Evolutionary conservation across 1,140 invertebrate genomes (phyloP).

Genomic region (Zelostemma sp.): DNA sequence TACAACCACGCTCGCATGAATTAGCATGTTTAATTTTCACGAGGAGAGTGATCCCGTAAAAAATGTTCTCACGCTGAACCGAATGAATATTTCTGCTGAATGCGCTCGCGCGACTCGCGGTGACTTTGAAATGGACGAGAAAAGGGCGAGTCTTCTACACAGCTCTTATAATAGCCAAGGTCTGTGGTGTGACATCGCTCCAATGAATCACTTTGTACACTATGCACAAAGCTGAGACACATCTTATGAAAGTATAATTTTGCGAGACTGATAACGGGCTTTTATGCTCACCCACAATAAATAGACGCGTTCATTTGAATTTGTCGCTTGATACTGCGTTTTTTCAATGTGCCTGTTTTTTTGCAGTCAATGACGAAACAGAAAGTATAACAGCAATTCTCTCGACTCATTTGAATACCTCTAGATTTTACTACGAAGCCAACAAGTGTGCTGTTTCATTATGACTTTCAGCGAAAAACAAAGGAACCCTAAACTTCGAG

Average conservation of each 20-base stretch:
- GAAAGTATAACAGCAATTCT: too few species aligned
- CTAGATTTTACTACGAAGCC: too few species aligned
- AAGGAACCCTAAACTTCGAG: too few species aligned
- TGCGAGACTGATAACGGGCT: not conserved
- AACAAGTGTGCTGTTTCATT: too few species aligned
- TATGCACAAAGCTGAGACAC: not conserved
- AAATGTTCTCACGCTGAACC: conserved; percentile 29
- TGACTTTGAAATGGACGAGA: not conserved
- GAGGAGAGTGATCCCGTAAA: conserved; percentile 6
- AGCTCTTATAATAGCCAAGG: not conserved
- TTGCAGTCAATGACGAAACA: too few species aligned
- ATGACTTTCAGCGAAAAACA: too few species aligned
- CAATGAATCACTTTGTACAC: not conserved
- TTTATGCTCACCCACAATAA: too few species aligned
- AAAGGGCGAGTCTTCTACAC: not conserved
- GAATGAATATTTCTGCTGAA: conserved; percentile 9
- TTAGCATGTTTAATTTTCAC: conserved; percentile 44
- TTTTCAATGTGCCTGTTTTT: too few species aligned
- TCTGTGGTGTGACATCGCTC: not conserved
- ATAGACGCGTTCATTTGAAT: too few species aligned
- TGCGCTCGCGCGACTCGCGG: conserved; percentile 7
- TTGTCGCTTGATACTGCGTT: too few species aligned
- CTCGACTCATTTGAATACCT: too few species aligned
- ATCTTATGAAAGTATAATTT: not conserved
- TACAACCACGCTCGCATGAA: conserved; percentile 34